A percentile compares a stretch with the other conserved stretches of the same genome.
Evolutionary conservation across 2,113 vertebrate species (phyloP).

Genomic region (Microtus oregoni): DNA sequence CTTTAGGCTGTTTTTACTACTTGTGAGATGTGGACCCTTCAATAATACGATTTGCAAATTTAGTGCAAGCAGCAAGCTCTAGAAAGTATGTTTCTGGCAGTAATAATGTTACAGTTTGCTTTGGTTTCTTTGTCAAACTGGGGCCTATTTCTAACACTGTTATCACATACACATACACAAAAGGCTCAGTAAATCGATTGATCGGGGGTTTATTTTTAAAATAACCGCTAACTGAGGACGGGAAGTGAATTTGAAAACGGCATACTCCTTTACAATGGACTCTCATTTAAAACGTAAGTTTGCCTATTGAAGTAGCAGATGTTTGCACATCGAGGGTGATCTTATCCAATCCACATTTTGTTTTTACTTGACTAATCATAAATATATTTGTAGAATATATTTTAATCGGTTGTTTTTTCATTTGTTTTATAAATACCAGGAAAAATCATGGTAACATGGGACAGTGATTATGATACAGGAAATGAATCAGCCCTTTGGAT

Average conservation of each 20-base stretch:
- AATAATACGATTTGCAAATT: neutral
- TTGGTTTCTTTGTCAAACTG: conserved; percentile 46
- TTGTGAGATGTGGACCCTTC: neutral
- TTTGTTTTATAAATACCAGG: neutral
- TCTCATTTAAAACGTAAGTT: conserved; percentile 18
- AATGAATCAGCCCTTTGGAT: conserved; percentile 41
- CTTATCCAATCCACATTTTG: neutral
- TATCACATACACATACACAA: neutral
- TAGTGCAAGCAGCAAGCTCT: neutral
- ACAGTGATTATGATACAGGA: conserved; percentile 52
- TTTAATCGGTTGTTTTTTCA: conserved; percentile 18
- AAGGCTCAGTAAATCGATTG: conserved; percentile 6
- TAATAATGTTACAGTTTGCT: neutral
- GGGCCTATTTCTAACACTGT: neutral
- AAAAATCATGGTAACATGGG: neutral
- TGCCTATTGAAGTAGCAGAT: conserved; percentile 2
- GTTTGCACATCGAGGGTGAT: neutral
- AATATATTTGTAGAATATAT: conserved; percentile 14
- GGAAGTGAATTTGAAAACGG: conserved; percentile 4
- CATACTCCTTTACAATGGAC: neutral
- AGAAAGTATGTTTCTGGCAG: conserved; percentile 25
- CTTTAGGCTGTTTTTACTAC: neutral
- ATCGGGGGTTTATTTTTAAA: neutral
- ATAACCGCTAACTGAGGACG: neutral
- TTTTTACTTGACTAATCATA: neutral